Conservation (phyloP, 2,797 vertebrate species). For the Enteromius unitaeniatus region DNA sequence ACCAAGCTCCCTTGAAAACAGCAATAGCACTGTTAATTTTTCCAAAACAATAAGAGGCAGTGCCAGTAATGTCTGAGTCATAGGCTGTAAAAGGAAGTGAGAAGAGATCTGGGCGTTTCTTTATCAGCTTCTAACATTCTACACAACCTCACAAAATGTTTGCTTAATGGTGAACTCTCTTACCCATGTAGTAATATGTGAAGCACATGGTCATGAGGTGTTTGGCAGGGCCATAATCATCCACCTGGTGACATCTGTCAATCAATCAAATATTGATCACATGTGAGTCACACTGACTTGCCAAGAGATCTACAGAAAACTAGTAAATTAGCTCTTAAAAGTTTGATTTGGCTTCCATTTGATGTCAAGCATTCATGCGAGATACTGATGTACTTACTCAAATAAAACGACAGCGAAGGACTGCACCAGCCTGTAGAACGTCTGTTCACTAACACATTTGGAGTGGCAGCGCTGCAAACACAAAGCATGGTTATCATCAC, state of each 20-base stretch:
- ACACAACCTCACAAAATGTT: not conserved
- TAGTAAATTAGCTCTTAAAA: conserved; percentile 15
- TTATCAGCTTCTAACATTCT: not conserved
- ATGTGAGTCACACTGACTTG: conserved; percentile 34
- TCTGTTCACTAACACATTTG: conserved; percentile 92
- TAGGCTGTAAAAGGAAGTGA: conserved; percentile 17
- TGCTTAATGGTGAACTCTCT: conserved; percentile 60
- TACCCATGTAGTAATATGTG: conserved; percentile 94
- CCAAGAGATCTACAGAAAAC: conserved; percentile 41
- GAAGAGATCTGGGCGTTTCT: not conserved
- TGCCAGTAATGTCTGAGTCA: conserved; percentile 24
- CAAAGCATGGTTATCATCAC: not conserved
- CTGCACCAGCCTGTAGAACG: conserved; percentile 98
- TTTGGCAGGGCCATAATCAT: conserved; percentile 96
- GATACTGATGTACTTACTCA: conserved; percentile 83
- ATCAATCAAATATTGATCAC: conserved; percentile 48
- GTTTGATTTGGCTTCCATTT: conserved; percentile 23
- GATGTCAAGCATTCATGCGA: conserved; percentile 36
- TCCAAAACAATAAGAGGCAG: not conserved
- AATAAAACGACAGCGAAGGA: conserved; percentile 96
- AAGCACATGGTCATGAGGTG: conserved; percentile 99
- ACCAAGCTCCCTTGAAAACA: not conserved
- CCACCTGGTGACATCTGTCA: conserved; percentile 94
- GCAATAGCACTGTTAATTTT: not conserved
- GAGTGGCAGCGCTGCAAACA: conserved; percentile 92